Evolutionary conservation across 2,797 vertebrate species (phyloP).

Genomic region (Acomys russatus): DNA sequence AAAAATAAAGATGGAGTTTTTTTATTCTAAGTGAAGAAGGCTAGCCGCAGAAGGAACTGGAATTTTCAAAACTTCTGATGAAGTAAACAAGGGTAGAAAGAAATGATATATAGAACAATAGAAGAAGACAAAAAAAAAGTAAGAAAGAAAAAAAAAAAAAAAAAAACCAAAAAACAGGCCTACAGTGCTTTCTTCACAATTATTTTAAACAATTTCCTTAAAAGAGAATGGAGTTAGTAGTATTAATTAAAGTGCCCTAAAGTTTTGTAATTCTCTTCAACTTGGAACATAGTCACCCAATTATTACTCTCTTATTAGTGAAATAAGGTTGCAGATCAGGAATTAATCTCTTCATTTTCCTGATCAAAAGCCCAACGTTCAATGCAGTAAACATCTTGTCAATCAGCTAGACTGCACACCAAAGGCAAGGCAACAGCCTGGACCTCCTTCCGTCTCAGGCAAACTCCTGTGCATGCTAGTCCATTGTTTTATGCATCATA

Average conservation of each 20-base stretch:
- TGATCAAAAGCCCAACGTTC: not conserved
- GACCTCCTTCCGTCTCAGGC: not conserved
- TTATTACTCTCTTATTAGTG: constrained; percentile 10
- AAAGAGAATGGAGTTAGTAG: not conserved
- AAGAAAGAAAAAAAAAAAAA: not conserved
- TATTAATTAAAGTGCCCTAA: not conserved
- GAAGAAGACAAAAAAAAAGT: constrained; percentile 26
- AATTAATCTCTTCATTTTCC: constrained; percentile 6
- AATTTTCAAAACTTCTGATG: not conserved
- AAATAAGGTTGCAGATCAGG: constrained; percentile 1
- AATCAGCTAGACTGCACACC: not conserved
- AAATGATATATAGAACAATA: not conserved
- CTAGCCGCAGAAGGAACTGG: not conserved
- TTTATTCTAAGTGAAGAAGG: not conserved
- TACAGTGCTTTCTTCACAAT: not conserved
- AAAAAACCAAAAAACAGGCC: not conserved
- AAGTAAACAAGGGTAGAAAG: not conserved
- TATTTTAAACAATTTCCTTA: not conserved
- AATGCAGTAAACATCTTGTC: not conserved
- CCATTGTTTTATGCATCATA: not conserved
- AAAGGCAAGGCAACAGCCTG: not conserved
- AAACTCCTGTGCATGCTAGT: not conserved
- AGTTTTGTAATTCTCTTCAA: not conserved
- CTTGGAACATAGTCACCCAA: not conserved
- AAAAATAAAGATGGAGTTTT: not conserved